Percentiles rank a stretch among this genome's conserved stretches.
phyloP scores from a whole-genome alignment of 2,113 vertebrate species.

The Oreotrochilus melanogaster region DNA sequence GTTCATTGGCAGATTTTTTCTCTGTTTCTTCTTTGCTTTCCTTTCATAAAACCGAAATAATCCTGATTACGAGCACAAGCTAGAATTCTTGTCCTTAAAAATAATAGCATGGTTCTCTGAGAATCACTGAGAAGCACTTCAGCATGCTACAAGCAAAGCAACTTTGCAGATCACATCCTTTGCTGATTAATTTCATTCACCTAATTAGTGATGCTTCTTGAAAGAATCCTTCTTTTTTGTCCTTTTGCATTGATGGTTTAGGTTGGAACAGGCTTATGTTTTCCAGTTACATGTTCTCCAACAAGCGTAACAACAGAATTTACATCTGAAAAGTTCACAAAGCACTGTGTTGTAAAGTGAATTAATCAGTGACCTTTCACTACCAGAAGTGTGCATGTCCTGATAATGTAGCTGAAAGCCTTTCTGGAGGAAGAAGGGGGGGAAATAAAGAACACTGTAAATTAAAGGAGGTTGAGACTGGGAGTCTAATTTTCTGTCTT shows the following conservation, averaged over 20 bases:
- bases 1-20: neutral
- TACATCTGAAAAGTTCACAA: constrained; percentile 74
- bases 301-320: constrained; percentile 64
- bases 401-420: constrained; percentile 44
- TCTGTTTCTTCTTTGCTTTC: neutral
- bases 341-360: constrained; percentile 40
- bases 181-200: constrained; percentile 53
- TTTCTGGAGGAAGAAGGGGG: neutral
- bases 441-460: constrained; percentile 11
- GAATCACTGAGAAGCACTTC: neutral
- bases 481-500: constrained; percentile 25
- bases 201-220: constrained; percentile 64
- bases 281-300: constrained; percentile 67
- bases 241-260: constrained; percentile 47
- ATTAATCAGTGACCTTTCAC: constrained; percentile 70
- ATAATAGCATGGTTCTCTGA: neutral
- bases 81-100: neutral
- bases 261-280: constrained; percentile 53
- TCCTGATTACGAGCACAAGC: neutral
- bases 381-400: constrained; percentile 34
- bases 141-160: neutral
- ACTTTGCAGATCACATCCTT: neutral
- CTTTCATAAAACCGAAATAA: constrained; percentile 1
- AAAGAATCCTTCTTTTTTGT: constrained; percentile 42
- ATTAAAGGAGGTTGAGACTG: constrained; percentile 36